Base-by-base conservation (phyloP, 2,888 invertebrate genomes). In the Thumatha senex region DNA sequence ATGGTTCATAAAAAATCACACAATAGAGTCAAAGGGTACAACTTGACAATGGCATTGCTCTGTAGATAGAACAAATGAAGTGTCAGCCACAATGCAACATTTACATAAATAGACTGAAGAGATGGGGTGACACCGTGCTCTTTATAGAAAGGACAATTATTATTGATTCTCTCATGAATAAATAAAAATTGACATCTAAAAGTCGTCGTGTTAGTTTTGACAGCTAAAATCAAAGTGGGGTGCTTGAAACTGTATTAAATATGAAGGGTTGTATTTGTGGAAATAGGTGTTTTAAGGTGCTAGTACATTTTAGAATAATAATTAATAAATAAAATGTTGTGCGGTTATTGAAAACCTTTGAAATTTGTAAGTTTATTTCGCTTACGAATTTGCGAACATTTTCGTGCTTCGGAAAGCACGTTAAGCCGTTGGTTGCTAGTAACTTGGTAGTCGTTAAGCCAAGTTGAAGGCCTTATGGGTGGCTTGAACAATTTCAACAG, bases 21-120 rank as follows among this genome's bases (percentile, higher is more conserved):
- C 91, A 91, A 90, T 90, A 56, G 86, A 89, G 91, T 89, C 90
- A 90, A 89, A 90, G 90, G 88, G 84, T 85, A 89, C 54, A 53
- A 56, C 74, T 83, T 84, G 86, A 90, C 90, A 90, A 89, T 86
- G 76, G 79, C 65, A 65, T 67, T 74, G 74, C 65, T 65, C 67
- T 64, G 66, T 58, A 78, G 85, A 86, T 86, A 86, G 86, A 86
- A 89, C 89, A 89, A 89, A 89, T 84, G 86, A 85, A 78, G 80
- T 76, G 75, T 73, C 78, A 76, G 67, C 78, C 82, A 90, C 91
- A 92, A 92, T 91, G 78, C 78, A 39, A 50, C 78, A 92, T 92
- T 92, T 83, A 70, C 92, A 92, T 92, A 90, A 84, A 84, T 78
- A 79, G 77, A 67, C 70, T 72, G 72, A 58, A 59, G 65, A 74